Evolutionary conservation across 1,140 invertebrate species (phyloP), one percentile per base, ranked within the genome.

Genomic region (Pachypeltis micranthus): DNA sequence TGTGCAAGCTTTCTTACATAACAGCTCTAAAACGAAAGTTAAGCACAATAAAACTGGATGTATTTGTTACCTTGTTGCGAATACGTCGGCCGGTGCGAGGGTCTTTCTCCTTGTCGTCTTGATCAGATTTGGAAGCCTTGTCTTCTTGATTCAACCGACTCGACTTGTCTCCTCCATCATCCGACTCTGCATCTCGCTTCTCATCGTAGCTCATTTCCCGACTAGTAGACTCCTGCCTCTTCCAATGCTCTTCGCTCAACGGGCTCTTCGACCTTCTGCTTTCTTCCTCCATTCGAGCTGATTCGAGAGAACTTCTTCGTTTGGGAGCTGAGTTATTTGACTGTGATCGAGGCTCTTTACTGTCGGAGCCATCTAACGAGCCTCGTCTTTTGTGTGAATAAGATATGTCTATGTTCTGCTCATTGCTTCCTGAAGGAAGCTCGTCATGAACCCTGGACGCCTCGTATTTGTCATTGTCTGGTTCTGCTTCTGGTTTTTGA

Each of bases 31-130:
- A n/a, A n/a, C n/a, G n/a, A n/a, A n/a, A n/a, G n/a, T n/a, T n/a
- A n/a, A n/a, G n/a, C n/a, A n/a, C n/a, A n/a, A n/a, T n/a, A n/a
- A n/a, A n/a, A n/a, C n/a, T n/a, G n/a, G n/a, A n/a, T n/a, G n/a
- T n/a, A n/a, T n/a, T n/a, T n/a, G n/a, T 65, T 73, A 84, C 83
- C 76, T 85, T 85, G 71, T 85, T 85, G 69, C 82, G 76, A 70
- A 84, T 85, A 67, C 83, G 78, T 61, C 82, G 77, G 69, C 83
- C 82, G 23, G 78, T 69, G 29, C 82, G 75, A 21, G 80, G 78
- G 69, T 84, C 83, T 44, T 75, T 76, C 57, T 77, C 74, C 63
- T 75, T 73, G 47, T 76, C 74, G 63, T 65, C 69, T 34, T 74
- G 71, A 55, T 65, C 47, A 71, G 75, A 76, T 61, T 76, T 78